Evolutionary conservation across 2,113 vertebrate species (phyloP), one percentile per base, ranked within the genome.

Genomic region (Nothoprocta perdicaria): DNA sequence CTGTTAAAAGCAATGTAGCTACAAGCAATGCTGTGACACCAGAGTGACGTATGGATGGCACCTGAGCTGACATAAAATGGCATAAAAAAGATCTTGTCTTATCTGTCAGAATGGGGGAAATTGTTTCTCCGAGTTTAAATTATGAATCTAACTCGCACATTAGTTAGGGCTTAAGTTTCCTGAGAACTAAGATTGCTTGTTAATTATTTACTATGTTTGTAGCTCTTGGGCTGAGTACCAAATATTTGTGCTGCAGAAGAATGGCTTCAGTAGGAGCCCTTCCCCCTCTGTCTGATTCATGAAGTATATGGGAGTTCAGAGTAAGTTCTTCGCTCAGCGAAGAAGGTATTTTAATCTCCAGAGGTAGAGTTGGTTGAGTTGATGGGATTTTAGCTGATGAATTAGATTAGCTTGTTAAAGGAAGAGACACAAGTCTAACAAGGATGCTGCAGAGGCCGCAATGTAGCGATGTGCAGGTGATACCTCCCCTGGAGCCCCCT

Each of bases 381-480:
- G 78, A 77, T 74, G 92, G 81, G 84, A 85, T 92, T 94, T 90
- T 33, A 82, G 75, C 53, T 69, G 40, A 61, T 65, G 62, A 45
- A 16, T 90, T 90, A 62, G 71, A 84, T 90, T 71, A 87, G 88
- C 50, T 94, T 0, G 0, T 93, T 94, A 53, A 82, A 84, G 62
- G 29, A 90, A 40, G 71, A 62, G 52, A 57, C 15, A 52, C 53
- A 21, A 86, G 73, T 61, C 58, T 38, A 62, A 8, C 4, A 1
- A 15, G 27, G 26, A 61, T 48, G 23, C 8, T 1, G 2, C 46
- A 65, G 77, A n/a, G 40, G 43, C 88, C 66, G 88, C 41, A 43
- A 83, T 9, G 10, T 57, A 31, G 45, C 62, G 48, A n/a, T 6
- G 23, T 18, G 17, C 40, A 66, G 72, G 45, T 5, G 18, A 45